phyloP scores from a whole-genome alignment of 2,888 invertebrate species.

The Rotaria magnacalcarata region DNA sequence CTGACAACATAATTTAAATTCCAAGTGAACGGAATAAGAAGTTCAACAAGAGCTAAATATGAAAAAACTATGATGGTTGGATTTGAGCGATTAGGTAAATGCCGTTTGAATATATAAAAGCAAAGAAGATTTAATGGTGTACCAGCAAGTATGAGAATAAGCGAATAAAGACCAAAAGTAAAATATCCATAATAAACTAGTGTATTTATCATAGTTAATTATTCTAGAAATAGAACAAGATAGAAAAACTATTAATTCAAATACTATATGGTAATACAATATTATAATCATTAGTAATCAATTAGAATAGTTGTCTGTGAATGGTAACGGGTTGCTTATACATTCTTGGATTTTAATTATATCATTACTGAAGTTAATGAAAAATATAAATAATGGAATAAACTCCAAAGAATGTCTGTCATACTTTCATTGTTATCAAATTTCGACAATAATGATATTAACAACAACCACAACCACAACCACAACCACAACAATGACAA shows the following conservation, averaged over 20 bases:
- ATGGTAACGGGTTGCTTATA: no score
- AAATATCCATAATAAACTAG: not conserved
- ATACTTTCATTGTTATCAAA: no score
- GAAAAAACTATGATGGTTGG: not conserved
- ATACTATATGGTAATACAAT: no score
- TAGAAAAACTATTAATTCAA: not conserved
- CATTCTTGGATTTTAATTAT: no score
- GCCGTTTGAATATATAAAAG: not conserved
- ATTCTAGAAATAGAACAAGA: not conserved
- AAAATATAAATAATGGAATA: no score
- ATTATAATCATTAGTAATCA: no score
- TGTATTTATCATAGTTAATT: not conserved
- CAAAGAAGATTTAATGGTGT: not conserved
- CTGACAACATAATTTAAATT: not conserved
- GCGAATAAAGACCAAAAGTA: not conserved
- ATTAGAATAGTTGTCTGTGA: no score
- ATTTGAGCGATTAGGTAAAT: not conserved
- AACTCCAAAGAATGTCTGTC: no score
- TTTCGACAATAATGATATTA: no score
- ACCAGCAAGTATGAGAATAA: not conserved
- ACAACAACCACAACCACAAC: no score
- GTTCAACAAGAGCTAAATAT: conserved; percentile 9
- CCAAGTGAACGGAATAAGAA: not conserved
- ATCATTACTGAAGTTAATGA: no score
- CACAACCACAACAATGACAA: no score